Conservation (phyloP, 1,140 invertebrate genomes). For the Tetraneura akinire region DNA sequence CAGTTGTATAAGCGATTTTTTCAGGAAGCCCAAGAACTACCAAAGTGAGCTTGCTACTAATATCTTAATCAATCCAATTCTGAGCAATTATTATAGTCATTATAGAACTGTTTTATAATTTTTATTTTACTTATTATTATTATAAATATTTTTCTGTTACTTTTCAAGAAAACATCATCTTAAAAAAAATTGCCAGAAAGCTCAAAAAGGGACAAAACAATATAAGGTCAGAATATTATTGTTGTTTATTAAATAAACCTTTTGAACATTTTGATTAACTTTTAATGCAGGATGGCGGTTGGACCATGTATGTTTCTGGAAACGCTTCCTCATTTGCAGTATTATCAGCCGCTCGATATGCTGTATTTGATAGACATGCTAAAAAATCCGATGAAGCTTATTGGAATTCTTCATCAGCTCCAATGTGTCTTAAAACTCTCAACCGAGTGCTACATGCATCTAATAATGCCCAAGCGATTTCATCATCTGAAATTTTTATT, state of each 20-base stretch:
- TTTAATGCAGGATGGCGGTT: slow-evolving; percentile 22
- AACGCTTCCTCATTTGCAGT: slow-evolving; percentile 43
- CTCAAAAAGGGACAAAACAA: slow-evolving; percentile 21
- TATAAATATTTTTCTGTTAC: background rate
- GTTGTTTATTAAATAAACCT: background rate
- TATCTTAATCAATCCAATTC: no score
- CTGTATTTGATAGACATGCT: slow-evolving; percentile 35
- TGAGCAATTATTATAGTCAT: no score
- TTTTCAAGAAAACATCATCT: background rate
- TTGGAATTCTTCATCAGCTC: slow-evolving; percentile 44
- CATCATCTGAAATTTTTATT: slow-evolving; percentile 13
- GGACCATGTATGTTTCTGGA: slow-evolving; percentile 43
- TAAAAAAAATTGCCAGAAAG: slow-evolving; percentile 22
- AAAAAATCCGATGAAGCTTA: slow-evolving; percentile 35
- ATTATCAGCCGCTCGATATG: slow-evolving; percentile 30
- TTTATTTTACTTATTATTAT: background rate
- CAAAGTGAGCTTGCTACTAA: background rate
- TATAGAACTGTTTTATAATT: background rate
- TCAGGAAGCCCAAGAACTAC: slow-evolving; percentile 42
- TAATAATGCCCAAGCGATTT: background rate
- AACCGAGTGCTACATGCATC: slow-evolving; percentile 11
- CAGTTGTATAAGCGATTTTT: slow-evolving; percentile 43
- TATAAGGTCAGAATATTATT: slow-evolving; percentile 3
- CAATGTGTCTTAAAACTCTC: slow-evolving; percentile 32
- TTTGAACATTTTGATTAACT: background rate